Evolutionary conservation across 2,797 vertebrate genomes (phyloP).

Genomic region (Eulemur coronatus): DNA sequence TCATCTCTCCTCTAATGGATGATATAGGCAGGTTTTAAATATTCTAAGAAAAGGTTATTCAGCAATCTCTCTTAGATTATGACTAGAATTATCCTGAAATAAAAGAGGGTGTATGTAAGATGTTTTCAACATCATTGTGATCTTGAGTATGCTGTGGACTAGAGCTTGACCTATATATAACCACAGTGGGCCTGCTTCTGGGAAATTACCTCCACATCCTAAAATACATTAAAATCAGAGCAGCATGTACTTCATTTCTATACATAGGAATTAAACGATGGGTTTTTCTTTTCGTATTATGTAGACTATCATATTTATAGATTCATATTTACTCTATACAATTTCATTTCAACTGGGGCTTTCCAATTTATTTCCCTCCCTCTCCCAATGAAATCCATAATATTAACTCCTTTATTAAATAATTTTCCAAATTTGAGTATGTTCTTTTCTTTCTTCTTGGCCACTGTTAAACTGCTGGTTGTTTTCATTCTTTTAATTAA

Average conservation of each 20-base stretch:
- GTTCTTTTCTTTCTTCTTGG: constrained; percentile 25
- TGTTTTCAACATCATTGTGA: neutral
- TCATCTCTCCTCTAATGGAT: neutral
- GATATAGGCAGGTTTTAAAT: constrained; percentile 19
- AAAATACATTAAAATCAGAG: neutral
- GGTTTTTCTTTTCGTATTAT: constrained; percentile 1
- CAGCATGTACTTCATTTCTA: neutral
- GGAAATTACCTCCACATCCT: neutral
- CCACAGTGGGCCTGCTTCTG: neutral
- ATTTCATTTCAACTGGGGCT: neutral
- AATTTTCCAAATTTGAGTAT: neutral
- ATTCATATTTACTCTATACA: neutral
- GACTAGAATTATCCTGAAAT: neutral
- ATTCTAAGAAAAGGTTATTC: neutral
- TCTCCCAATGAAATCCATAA: constrained; percentile 33
- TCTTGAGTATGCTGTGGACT: neutral
- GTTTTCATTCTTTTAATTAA: constrained; percentile 61
- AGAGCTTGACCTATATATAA: neutral
- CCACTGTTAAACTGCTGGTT: constrained; percentile 10
- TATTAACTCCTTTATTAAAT: constrained; percentile 57
- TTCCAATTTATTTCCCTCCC: constrained; percentile 18
- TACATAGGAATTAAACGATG: neutral
- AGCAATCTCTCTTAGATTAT: neutral
- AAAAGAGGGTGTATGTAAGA: neutral
- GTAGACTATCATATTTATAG: neutral